Conservation (phyloP, 2,888 invertebrate genomes). For the Patella pellucida region DNA sequence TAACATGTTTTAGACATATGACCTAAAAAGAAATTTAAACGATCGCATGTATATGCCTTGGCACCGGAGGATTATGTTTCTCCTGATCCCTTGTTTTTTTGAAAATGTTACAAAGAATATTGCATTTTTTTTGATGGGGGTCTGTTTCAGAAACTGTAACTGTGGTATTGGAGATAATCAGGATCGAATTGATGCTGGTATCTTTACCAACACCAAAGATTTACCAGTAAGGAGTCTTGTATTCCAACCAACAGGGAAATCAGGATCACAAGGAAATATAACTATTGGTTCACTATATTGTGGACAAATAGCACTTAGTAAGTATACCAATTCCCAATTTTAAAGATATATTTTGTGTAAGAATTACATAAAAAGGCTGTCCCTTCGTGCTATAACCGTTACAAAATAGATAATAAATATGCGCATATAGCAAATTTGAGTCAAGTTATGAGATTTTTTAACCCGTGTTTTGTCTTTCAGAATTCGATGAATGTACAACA, state of each 20-base stretch:
- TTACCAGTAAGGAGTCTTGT: constrained; percentile 48
- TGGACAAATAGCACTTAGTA: constrained; percentile 48
- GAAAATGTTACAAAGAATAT: not conserved
- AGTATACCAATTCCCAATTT: constrained; percentile 11
- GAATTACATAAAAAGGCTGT: too few relatives aligned
- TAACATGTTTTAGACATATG: too few relatives aligned
- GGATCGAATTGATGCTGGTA: constrained; percentile 54
- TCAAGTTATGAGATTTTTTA: not conserved
- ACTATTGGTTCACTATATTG: constrained; percentile 59
- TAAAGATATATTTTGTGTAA: too few relatives aligned
- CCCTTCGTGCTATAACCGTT: too few relatives aligned
- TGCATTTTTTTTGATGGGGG: not conserved
- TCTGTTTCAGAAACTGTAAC: constrained; percentile 52
- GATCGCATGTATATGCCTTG: too few relatives aligned
- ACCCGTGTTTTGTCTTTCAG: constrained; percentile 72
- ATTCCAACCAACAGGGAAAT: constrained; percentile 24
- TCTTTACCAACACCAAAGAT: constrained; percentile 38
- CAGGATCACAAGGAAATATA: constrained; percentile 26
- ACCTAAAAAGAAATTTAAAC: too few relatives aligned
- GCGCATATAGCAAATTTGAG: too few relatives aligned
- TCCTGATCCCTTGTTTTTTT: not conserved
- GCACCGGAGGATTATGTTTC: too few relatives aligned
- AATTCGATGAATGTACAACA: constrained; percentile 88
- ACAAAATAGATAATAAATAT: too few relatives aligned
- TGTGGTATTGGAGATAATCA: constrained; percentile 56